Base-by-base conservation (phyloP, 1,140 invertebrate genomes). In the Heliconius himera region DNA sequence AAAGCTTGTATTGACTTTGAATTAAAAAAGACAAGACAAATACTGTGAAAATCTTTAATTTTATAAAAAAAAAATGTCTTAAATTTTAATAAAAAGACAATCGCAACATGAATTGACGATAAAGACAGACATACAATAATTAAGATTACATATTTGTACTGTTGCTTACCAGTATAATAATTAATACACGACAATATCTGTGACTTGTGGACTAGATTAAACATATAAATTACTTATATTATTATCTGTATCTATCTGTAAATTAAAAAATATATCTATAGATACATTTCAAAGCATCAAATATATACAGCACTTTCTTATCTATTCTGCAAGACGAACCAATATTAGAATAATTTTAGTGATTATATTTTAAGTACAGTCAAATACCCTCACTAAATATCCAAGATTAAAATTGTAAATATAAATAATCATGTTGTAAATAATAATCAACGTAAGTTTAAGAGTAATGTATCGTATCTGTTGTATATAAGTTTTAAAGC, bases 401-500 rank as follows among this genome's bases (percentile, higher is more conserved):
- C 9, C n/a, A 66, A 66, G 4, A 66, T 29, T 6, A 29, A 3
- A 66, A 66, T 66, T 66, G 60, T 66, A 66, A 26, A 66, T 66
- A 66, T 29, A 26, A 22, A 66, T 66, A 79, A 70, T 74, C 49
- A 26, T n/a, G 26, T 66, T 78, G 77, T 78, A 75, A 70, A 79
- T 79, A 79, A 54, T 56, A 56, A 20, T 70, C 26, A 36, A 54
- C 22, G 22, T 78, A 70, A 38, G 11, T 51, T 38, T 74, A 79
- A 49, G 18, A 71, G 9, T 70, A 74, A 51, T 74, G 76, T 78
- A 60, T 60, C 60, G 72, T 46, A 46, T 66, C 60, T 77, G 20
- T 36, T 83, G 82, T 83, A 83, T 46, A 83, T 81, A 82, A 78
- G 38, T 79, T 70, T 78, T 74, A 78, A 70, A 71, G n/a, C 66